These are phyloP conservation scores for Osedax frankpressi DNA, from an alignment of 2,888 invertebrate genomes.

Conservation along the genomic window DNA sequence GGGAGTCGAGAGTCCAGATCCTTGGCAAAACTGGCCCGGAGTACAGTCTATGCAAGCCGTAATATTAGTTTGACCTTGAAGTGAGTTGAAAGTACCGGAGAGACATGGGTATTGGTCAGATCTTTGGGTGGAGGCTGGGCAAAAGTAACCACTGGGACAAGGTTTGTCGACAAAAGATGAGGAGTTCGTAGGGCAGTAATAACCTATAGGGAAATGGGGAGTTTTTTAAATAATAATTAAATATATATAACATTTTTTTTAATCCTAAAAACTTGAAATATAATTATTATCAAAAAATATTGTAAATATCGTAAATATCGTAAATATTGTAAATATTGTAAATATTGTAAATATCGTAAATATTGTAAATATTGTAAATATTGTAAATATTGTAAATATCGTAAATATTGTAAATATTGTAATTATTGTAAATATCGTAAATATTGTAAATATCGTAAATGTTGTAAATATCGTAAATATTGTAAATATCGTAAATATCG, in stretches of 20 bases:
- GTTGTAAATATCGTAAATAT: no score
- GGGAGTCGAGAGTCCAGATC: conserved; percentile 32
- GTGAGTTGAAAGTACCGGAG: conserved; percentile 37
- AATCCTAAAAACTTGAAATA: background rate
- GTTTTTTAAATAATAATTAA: background rate
- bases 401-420: no score
- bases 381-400: no score
- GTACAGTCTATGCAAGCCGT: conserved; percentile 35
- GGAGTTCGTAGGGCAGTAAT: conserved; percentile 37
- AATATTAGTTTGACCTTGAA: conserved; percentile 31
- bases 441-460: no score
- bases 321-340: no score
- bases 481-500: no score
- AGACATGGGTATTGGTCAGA: conserved; percentile 34
- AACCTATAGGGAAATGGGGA: conserved; percentile 31
- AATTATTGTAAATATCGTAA: no score
- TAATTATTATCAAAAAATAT: no score
- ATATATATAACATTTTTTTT: background rate
- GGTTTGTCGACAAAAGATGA: conserved; percentile 34
- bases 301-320: no score
- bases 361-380: no score
- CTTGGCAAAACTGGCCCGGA: conserved; percentile 39
- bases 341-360: no score
- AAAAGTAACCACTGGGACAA: conserved; percentile 40
- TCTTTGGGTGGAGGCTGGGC: conserved; percentile 33